Evolutionary conservation across 23 tunicate species (phyloP), one percentile per base, ranked within the genome.

Genomic region (Botrylloides violaceus): DNA sequence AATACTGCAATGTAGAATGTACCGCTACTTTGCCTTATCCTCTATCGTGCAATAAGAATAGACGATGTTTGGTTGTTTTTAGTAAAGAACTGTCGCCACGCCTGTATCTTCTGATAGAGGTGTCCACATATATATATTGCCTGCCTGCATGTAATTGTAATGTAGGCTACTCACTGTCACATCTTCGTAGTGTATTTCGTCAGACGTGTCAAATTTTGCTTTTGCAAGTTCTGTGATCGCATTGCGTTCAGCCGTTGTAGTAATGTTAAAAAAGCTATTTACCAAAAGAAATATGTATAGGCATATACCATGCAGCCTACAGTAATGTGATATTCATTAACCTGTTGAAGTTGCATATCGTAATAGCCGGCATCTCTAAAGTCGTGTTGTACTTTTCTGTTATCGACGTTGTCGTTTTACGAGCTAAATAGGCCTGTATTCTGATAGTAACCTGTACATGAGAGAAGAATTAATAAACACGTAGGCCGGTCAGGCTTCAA

Each of bases 281-380:
- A 21, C 9, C 28, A 59, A 21, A 59, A 59, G 9, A 12, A 59
- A 21, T 6, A 59, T 12, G 7, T 7, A 12, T 59, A 59, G 9
- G 30, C 30, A 5, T n/a, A 26, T n/a, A n/a, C n/a, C n/a, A n/a
- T n/a, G n/a, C n/a, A n/a, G n/a, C n/a, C n/a, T n/a, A n/a, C n/a
- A n/a, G n/a, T n/a, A n/a, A n/a, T n/a, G n/a, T n/a, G n/a, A n/a
- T n/a, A n/a, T n/a, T n/a, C n/a, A n/a, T n/a, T n/a, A n/a, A 68
- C 74, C 47, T 68, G 74, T 68, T 68, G 28, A 68, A 68, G n/a
- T 68, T 68, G 30, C 74, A 68, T 37, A 68, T 68, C 1, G 74
- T 68, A 4, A 68, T 43, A 24, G 74, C 74, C 0, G 74, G 74
- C 0, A 68, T 32, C 4, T 68, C 74, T 43, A 68, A 0, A 25